Evolutionary conservation across 2,797 vertebrate genomes (phyloP).

Genomic region (Spinus olivaceus): DNA sequence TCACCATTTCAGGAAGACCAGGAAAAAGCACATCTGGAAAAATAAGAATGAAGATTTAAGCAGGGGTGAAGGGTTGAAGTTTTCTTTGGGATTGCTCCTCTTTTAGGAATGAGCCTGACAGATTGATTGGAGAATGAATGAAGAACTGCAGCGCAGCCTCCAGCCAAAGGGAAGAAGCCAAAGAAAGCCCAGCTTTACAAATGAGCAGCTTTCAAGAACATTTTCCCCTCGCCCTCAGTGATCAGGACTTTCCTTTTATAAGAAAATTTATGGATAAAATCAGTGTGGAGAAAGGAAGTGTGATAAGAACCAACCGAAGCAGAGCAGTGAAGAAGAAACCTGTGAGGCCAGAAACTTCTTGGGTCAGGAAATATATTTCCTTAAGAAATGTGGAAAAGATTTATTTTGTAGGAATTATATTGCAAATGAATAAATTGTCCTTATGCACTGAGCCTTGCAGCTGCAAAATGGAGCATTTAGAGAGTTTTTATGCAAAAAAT

Average conservation of each 20-base stretch:
- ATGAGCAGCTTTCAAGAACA: background rate
- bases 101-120: background rate
- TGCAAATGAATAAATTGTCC: background rate
- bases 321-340: background rate
- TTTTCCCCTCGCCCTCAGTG: background rate
- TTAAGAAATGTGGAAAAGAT: background rate
- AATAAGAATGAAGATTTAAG: background rate
- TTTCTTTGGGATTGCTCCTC: background rate
- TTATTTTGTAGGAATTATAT: background rate
- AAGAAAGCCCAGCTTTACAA: background rate
- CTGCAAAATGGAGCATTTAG: background rate
- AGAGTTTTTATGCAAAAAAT: background rate
- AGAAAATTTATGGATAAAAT: background rate
- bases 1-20: background rate
- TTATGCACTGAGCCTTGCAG: background rate
- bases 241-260: background rate
- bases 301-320: background rate
- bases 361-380: background rate
- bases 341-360: background rate
- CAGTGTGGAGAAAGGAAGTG: background rate
- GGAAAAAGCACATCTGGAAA: background rate
- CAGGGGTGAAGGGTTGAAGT: background rate
- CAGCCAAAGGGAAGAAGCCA: background rate
- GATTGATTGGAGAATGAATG: background rate
- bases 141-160: background rate